phyloP scores from a whole-genome alignment of 2,797 vertebrate genomes.

The Xiphorhynchus erythropygius region DNA sequence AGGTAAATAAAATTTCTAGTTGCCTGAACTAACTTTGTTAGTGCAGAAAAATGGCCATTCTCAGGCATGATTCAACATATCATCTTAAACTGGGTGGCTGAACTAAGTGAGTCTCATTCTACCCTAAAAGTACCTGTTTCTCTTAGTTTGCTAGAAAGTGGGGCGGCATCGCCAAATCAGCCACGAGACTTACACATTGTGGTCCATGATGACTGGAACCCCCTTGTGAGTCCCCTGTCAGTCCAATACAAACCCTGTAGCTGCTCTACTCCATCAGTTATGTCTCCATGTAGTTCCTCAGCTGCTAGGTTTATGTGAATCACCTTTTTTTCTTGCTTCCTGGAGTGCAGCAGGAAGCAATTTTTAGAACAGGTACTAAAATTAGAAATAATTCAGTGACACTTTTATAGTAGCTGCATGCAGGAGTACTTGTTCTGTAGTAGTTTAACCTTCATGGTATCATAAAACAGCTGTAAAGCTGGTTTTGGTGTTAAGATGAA shows the following conservation, averaged over 20 bases:
- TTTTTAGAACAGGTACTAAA: constrained; percentile 54
- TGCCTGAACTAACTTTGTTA: background rate
- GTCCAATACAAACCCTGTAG: background rate
- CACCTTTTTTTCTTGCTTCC: constrained; percentile 44
- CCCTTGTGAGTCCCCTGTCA: background rate
- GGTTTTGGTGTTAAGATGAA: constrained; percentile 41
- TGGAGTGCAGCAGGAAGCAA: constrained; percentile 2
- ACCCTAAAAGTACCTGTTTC: background rate
- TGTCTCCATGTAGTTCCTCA: background rate
- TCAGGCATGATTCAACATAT: background rate
- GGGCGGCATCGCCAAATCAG: background rate
- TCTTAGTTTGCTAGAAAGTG: background rate
- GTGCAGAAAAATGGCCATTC: background rate
- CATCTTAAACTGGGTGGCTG: background rate
- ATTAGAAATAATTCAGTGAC: constrained; percentile 67
- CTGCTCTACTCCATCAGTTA: background rate
- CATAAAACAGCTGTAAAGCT: constrained; percentile 58
- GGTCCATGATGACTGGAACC: background rate
- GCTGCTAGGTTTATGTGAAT: constrained; percentile 13
- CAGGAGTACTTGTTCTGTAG: constrained; percentile 38
- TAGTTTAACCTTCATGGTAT: constrained; percentile 60
- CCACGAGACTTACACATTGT: accelerated
- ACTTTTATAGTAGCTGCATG: constrained; percentile 43
- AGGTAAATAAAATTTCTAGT: background rate
- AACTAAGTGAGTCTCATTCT: background rate